Conservation (phyloP, 2,797 vertebrate genomes). For the Morus bassanus region DNA sequence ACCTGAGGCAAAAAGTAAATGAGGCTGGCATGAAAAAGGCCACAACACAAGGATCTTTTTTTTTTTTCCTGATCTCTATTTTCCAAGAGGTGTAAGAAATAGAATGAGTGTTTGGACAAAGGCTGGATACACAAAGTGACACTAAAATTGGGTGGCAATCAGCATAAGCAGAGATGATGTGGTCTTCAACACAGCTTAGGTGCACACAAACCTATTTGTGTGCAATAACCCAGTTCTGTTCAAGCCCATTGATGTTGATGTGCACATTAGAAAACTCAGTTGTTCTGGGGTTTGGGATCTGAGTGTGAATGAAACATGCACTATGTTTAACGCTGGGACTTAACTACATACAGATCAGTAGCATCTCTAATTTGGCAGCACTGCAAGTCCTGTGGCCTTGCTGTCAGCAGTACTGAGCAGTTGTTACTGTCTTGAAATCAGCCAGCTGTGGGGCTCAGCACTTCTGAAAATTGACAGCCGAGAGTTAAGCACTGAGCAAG, state of each 20-base stretch:
- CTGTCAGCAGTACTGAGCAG: not conserved
- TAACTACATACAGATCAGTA: not conserved
- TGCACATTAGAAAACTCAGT: not conserved
- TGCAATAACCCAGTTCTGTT: not conserved
- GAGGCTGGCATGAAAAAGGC: not conserved
- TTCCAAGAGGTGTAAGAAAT: not conserved
- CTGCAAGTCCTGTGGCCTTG: rapidly evolving
- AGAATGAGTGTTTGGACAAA: not conserved
- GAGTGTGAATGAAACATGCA: not conserved
- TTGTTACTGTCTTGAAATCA: not conserved
- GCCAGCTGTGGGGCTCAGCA: not conserved
- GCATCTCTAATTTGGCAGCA: not conserved
- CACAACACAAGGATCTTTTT: not conserved
- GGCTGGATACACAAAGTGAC: not conserved
- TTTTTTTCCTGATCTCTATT: not conserved
- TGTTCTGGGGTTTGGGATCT: not conserved
- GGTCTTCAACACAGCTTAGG: not conserved
- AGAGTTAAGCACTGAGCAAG: not conserved
- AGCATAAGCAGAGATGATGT: not conserved
- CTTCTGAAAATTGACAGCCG: rapidly evolving
- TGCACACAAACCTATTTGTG: rapidly evolving
- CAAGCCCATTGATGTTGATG: not conserved
- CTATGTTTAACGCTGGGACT: not conserved
- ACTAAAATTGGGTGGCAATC: not conserved
- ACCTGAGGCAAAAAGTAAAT: not conserved